Base-by-base conservation (phyloP, 2,888 invertebrate species). In the Drosophila borborema region DNA sequence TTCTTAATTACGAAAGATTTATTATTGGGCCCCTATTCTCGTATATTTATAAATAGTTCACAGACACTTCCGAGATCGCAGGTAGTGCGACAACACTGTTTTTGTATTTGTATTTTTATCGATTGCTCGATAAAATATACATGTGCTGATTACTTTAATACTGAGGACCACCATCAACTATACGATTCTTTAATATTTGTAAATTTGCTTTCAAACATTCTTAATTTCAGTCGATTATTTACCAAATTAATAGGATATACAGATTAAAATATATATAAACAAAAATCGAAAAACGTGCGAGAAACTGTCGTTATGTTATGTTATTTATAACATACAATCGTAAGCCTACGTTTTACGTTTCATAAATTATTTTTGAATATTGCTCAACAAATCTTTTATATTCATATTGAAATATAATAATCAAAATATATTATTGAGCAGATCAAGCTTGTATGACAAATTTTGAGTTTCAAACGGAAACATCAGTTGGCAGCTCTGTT, bases 401-500 rank as follows among this genome's bases (percentile, higher is more conserved):
- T 34, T 18, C 3, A 18, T 18, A 51, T 34, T 14, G 1, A 2
- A 36, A n/a, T 40, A 1, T 1, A 43, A 7, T 14, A 31, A 7
- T n/a, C 14, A 2, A 16, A 10, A 31, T 16, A n/a, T 8, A 16
- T 10, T 12, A 49, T 9, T 10, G 0, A 38, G 8, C 34, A 10
- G 59, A 46, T 59, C 80, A 63, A 18, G 2, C 63, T 34, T 49
- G 72, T 2, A 66, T 71, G 72, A 66, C 48, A 51, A 14, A 40
- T 18, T 14, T 1, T 12, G 12, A 10, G 20, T 16, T 23, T 16
- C 18, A 55, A 77, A 28, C 79, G 79, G 79, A 79, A 79, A 10
- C 66, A 46, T 41, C 48, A 67, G 45, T 80, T 90, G 80, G 55
- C 64, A 76, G 70, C 56, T 58, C 66, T 80, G 72, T 10, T 55